Percentiles rank a stretch among this genome's conserved stretches.
Evolutionary conservation across 1,140 invertebrate species (phyloP).

Genomic region (Drosophila littoralis): DNA sequence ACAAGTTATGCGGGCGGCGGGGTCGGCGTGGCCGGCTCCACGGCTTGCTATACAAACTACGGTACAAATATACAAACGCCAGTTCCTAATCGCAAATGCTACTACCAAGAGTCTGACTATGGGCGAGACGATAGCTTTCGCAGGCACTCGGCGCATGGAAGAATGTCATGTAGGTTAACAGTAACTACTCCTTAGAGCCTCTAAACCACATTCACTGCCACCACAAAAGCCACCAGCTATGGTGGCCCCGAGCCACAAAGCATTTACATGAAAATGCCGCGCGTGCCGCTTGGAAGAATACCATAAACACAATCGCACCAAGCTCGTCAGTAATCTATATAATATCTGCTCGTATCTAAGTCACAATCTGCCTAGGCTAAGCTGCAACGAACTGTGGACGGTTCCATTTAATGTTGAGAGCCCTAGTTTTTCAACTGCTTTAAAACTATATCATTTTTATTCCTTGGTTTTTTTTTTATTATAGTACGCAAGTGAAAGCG

Average conservation of each 20-base stretch:
- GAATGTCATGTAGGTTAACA: slow-evolving; percentile 82
- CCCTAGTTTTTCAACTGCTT: slow-evolving; percentile 31
- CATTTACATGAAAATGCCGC: slow-evolving; percentile 75
- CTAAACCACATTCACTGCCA: slow-evolving; percentile 39
- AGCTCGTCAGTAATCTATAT: slow-evolving; percentile 42
- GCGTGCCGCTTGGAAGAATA: slow-evolving; percentile 51
- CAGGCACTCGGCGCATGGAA: slow-evolving; percentile 83
- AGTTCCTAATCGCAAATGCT: slow-evolving; percentile 81
- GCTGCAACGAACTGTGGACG: slow-evolving; percentile 57
- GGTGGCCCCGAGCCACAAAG: slow-evolving; percentile 39
- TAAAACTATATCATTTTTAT: slow-evolving; percentile 41
- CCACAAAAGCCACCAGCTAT: slow-evolving; percentile 12
- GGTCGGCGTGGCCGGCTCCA: slow-evolving; percentile 45
- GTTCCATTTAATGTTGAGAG: slow-evolving; percentile 42
- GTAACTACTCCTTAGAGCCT: slow-evolving; percentile 36
- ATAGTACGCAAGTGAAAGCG: slow-evolving; percentile 75
- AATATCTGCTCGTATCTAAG: slow-evolving; percentile 28
- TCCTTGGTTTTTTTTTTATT: slow-evolving; percentile 64
- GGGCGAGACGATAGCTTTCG: slow-evolving; percentile 79
- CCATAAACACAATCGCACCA: slow-evolving; percentile 38
- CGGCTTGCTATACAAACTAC: slow-evolving; percentile 83
- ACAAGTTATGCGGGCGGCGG: slow-evolving; percentile 53
- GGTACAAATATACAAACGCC: slow-evolving; percentile 83
- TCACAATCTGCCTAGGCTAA: slow-evolving; percentile 39
- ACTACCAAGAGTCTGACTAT: slow-evolving; percentile 76